phyloP scores from a whole-genome alignment of 2,113 vertebrate genomes.

The Myrmecobius fasciatus region DNA sequence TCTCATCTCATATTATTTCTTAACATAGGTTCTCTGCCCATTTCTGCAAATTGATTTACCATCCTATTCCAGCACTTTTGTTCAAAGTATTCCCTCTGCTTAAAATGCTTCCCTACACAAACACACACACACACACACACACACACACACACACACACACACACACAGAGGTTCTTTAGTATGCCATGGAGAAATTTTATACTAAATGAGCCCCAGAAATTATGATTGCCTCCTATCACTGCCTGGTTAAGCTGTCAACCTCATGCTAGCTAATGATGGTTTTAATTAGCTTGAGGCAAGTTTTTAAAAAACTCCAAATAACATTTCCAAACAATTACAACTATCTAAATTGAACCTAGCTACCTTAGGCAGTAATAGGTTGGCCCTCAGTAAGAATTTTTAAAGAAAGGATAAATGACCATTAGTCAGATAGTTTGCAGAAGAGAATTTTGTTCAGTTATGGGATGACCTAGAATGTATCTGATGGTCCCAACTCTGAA shows the following conservation, averaged over 20 bases:
- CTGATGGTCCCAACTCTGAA: not conserved
- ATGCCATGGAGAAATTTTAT: not conserved
- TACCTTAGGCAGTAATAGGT: not conserved
- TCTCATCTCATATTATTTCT: not conserved
- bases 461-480: not conserved
- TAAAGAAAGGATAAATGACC: not conserved
- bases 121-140: too few species aligned
- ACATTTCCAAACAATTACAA: not conserved
- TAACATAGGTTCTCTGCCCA: not conserved
- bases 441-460: not conserved
- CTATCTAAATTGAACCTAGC: not conserved
- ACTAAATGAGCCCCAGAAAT: not conserved
- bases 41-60: not conserved
- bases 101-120: not conserved
- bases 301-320: not conserved
- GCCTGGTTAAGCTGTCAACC: not conserved
- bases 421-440: not conserved
- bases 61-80: not conserved
- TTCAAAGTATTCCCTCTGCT: not conserved
- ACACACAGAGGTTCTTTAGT: not conserved
- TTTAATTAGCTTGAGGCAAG: conserved; percentile 70
- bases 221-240: not conserved
- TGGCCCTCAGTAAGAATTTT: not conserved
- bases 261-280: conserved; percentile 63
- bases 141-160: not conserved